Percentiles rank a stretch among this genome's conserved stretches.
These are phyloP conservation scores for Linnaemya tessellans DNA, from an alignment of 2,888 invertebrate genomes.

Conservation along the genomic window DNA sequence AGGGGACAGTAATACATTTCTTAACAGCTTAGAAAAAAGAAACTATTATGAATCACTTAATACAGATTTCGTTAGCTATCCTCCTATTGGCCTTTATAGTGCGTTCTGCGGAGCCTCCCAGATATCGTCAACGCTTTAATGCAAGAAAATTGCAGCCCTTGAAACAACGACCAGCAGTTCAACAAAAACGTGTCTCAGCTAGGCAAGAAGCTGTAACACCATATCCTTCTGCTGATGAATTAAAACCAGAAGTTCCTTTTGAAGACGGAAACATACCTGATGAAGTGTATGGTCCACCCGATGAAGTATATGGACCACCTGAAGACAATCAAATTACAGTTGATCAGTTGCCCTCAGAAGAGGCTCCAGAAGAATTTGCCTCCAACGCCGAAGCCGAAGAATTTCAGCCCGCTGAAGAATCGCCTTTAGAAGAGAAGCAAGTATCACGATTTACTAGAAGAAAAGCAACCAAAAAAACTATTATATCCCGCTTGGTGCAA, in stretches of 20 bases:
- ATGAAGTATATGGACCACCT: constrained; percentile 75
- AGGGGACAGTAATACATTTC: constrained; percentile 43
- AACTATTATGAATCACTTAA: constrained; percentile 51
- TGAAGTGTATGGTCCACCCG: constrained; percentile 79
- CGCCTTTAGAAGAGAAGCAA: background rate
- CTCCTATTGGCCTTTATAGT: constrained; percentile 64
- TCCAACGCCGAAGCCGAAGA: constrained; percentile 75
- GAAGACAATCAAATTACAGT: constrained; percentile 61
- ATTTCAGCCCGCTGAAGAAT: constrained; percentile 66
- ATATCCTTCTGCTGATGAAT: constrained; percentile 78
- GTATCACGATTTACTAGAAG: constrained; percentile 45
- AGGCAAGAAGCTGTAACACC: constrained; percentile 77
- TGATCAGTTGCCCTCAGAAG: constrained; percentile 72
- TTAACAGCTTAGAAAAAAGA: background rate
- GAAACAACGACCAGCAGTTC: constrained; percentile 65
- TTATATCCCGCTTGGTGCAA: constrained; percentile 49
- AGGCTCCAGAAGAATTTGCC: constrained; percentile 72
- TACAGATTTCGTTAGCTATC: constrained; percentile 56
- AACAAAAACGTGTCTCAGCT: constrained; percentile 73
- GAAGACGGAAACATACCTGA: constrained; percentile 74
- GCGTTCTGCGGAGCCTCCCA: constrained; percentile 68
- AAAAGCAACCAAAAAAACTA: constrained; percentile 46
- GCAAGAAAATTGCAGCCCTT: constrained; percentile 74
- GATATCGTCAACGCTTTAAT: constrained; percentile 66
- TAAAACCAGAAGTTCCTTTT: constrained; percentile 77